Evolutionary conservation across 2,113 vertebrate species (phyloP).

Genomic region (Propithecus coquereli): DNA sequence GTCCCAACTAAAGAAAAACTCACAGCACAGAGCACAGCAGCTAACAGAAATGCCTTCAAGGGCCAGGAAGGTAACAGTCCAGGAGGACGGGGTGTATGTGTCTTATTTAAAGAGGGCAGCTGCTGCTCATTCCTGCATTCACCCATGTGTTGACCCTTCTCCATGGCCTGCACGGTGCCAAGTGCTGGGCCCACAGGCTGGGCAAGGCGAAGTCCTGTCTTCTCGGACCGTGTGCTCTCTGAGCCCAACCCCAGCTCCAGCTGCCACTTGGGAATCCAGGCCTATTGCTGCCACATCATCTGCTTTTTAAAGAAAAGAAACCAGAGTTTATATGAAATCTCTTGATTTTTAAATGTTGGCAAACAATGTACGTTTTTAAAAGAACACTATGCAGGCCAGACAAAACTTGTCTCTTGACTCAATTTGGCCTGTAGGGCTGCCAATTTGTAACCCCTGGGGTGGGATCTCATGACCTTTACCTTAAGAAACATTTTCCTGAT

Average conservation of each 20-base stretch:
- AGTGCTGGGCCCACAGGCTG: not conserved
- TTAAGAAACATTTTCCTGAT: not conserved
- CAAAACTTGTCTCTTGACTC: not conserved
- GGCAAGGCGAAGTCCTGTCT: not conserved
- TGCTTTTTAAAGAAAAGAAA: not conserved
- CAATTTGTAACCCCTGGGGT: not conserved
- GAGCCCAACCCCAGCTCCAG: not conserved
- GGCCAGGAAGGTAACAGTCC: not conserved
- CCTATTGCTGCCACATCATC: not conserved
- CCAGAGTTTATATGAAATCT: not conserved
- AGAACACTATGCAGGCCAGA: not conserved
- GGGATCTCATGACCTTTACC: not conserved
- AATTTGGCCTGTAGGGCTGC: not conserved
- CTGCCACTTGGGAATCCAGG: not conserved
- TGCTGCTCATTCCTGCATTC: no score
- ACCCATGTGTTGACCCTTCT: accelerated
- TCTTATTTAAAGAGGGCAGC: not conserved
- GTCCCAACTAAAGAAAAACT: not conserved
- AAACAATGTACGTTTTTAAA: not conserved
- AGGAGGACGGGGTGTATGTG: accelerated
- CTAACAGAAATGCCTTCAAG: not conserved
- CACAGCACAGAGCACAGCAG: not conserved
- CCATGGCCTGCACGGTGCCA: accelerated
- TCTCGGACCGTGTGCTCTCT: not conserved
- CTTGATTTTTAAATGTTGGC: constrained; percentile 25